Conservation (phyloP, 2,113 vertebrate species). For the Gnathochromis pfefferi region DNA sequence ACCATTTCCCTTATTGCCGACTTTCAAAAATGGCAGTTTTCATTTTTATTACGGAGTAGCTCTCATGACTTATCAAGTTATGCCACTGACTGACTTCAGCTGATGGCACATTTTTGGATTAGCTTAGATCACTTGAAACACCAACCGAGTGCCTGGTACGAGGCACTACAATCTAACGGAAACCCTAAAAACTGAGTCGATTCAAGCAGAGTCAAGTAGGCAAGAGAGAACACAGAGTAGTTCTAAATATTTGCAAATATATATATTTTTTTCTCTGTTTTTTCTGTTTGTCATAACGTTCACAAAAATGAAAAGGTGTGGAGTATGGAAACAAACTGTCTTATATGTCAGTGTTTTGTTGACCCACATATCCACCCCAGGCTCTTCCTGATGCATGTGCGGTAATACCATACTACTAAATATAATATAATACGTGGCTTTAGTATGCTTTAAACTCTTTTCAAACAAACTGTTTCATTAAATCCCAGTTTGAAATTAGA, state of each 20-base stretch:
- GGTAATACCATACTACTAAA: not conserved
- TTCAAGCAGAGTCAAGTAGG: not conserved
- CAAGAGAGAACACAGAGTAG: not conserved
- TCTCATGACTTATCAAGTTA: not conserved
- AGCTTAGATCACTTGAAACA: not conserved
- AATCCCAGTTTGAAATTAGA: not conserved
- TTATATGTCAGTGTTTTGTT: not conserved
- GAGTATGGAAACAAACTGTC: not conserved
- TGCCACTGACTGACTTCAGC: not conserved
- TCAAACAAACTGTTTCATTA: not conserved
- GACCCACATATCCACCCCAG: not conserved
- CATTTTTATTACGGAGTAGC: not conserved
- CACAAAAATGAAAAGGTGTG: not conserved
- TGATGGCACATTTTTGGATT: not conserved
- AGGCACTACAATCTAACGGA: not conserved
- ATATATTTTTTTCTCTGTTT: not conserved
- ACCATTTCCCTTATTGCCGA: not conserved
- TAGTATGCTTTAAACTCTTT: not conserved
- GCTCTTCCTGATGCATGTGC: not conserved
- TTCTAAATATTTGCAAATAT: fast-evolving
- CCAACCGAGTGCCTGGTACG: not conserved
- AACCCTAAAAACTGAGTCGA: not conserved
- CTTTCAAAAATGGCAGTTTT: not conserved
- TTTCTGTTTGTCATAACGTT: not conserved
- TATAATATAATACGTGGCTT: not conserved